Conservation (phyloP, 1,140 invertebrate genomes). For the Subanguina moxae region DNA sequence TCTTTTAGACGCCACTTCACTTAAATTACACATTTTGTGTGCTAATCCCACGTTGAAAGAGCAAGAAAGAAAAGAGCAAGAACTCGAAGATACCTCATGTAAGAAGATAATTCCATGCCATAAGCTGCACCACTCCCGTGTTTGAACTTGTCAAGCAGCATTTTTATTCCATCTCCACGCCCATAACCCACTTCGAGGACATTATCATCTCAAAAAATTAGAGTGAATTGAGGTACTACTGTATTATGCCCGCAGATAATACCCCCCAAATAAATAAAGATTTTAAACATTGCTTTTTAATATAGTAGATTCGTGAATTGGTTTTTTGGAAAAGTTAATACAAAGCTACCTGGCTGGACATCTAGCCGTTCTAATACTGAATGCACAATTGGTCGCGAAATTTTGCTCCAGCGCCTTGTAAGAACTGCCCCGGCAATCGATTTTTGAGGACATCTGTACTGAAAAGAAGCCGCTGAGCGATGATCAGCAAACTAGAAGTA, state of each 20-base stretch:
- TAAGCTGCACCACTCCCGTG: slow-evolving; percentile 24
- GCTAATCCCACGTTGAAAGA: not conserved
- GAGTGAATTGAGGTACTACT: no score
- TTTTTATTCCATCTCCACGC: slow-evolving; percentile 27
- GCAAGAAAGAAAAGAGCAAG: not conserved
- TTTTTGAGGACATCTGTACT: slow-evolving; percentile 6
- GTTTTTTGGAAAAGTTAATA: no score
- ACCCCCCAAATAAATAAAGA: no score
- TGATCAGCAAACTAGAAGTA: no score
- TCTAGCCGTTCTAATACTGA: slow-evolving; percentile 19
- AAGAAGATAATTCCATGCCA: slow-evolving; percentile 9
- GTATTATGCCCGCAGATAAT: no score
- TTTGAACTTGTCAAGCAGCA: slow-evolving; percentile 17
- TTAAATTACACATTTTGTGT: no score
- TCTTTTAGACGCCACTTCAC: not conserved
- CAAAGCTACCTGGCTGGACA: slow-evolving; percentile 25
- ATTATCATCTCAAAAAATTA: slow-evolving; percentile 27
- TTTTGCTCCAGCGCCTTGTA: slow-evolving; percentile 20
- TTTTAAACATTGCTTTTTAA: not conserved
- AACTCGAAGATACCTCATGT: not conserved
- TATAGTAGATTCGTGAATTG: not conserved
- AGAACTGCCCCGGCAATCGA: not conserved
- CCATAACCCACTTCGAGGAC: slow-evolving; percentile 41
- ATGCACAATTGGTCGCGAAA: slow-evolving; percentile 26
- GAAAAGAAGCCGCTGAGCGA: slow-evolving; percentile 1